Evolutionary conservation across 2,888 invertebrate species (phyloP).

Genomic region (Resseliella maxima): DNA sequence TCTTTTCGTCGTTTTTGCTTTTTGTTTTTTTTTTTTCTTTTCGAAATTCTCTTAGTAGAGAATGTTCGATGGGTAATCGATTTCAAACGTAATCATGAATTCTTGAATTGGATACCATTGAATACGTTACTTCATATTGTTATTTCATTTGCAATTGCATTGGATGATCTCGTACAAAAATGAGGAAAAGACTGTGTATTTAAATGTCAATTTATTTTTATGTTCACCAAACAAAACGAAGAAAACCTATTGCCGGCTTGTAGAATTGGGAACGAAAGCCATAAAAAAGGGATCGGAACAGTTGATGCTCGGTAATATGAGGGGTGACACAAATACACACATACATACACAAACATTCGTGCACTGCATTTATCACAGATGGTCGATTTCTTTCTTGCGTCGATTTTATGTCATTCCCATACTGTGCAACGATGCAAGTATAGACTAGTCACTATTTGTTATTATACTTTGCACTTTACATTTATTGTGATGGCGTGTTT

Average conservation of each 20-base stretch:
- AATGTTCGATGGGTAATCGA: not conserved
- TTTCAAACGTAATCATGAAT: not conserved
- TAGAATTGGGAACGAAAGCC: not conserved
- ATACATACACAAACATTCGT: too few species aligned
- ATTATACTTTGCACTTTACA: not conserved
- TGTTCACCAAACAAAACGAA: not conserved
- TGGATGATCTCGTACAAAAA: slow-evolving; percentile 38
- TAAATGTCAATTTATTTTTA: slow-evolving; percentile 53
- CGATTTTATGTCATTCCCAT: slow-evolving; percentile 18
- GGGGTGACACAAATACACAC: not conserved
- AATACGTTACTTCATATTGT: not conserved
- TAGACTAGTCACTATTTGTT: not conserved
- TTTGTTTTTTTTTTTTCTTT: not conserved
- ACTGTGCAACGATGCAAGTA: not conserved
- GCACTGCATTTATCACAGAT: slow-evolving; percentile 13
- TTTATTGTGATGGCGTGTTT: too few species aligned
- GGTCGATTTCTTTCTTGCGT: slow-evolving; percentile 4
- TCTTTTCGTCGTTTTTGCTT: too few species aligned
- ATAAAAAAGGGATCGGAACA: not conserved
- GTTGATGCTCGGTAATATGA: not conserved
- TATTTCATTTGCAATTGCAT: not conserved
- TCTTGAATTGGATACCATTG: too few species aligned
- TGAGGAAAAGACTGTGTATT: slow-evolving; percentile 6
- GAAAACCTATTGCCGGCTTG: too few species aligned
- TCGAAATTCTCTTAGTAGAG: not conserved